Conservation (phyloP, 2,113 vertebrate species). For the Strigops habroptila region DNA sequence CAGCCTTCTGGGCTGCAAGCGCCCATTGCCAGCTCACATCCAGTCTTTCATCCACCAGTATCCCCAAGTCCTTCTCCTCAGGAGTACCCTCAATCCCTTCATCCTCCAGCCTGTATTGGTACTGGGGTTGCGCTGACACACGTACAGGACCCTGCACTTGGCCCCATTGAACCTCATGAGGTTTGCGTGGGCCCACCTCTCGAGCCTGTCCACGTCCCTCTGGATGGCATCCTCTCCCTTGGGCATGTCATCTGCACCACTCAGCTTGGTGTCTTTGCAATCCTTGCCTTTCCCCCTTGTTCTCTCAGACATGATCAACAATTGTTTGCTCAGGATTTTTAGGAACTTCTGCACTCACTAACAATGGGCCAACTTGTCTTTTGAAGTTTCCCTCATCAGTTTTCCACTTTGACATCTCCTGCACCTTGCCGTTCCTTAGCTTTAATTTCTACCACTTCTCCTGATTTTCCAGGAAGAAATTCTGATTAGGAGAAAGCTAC, state of each 20-base stretch:
- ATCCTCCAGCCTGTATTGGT: not conserved
- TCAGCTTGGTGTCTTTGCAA: not conserved
- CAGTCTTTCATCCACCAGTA: not conserved
- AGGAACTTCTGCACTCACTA: not conserved
- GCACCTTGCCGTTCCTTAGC: not conserved
- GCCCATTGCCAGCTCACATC: not conserved
- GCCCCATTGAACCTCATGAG: not conserved
- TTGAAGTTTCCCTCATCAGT: not conserved
- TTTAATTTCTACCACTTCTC: not conserved
- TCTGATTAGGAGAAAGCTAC: not conserved
- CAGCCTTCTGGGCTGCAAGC: not conserved
- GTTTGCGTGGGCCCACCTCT: not conserved
- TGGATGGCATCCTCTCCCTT: not conserved
- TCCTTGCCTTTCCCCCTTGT: not conserved
- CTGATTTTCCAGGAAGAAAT: not conserved
- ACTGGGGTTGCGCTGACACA: not conserved
- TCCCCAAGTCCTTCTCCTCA: not conserved
- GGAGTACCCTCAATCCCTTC: not conserved
- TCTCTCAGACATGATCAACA: not conserved
- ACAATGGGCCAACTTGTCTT: not conserved
- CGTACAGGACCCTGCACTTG: not conserved
- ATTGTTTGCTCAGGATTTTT: not conserved
- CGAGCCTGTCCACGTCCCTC: not conserved
- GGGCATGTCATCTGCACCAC: not conserved
- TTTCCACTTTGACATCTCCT: not conserved